Evolutionary conservation across 2,888 invertebrate species (phyloP), one percentile per base, ranked within the genome.

Genomic region (Pardosa pseudoannulata): DNA sequence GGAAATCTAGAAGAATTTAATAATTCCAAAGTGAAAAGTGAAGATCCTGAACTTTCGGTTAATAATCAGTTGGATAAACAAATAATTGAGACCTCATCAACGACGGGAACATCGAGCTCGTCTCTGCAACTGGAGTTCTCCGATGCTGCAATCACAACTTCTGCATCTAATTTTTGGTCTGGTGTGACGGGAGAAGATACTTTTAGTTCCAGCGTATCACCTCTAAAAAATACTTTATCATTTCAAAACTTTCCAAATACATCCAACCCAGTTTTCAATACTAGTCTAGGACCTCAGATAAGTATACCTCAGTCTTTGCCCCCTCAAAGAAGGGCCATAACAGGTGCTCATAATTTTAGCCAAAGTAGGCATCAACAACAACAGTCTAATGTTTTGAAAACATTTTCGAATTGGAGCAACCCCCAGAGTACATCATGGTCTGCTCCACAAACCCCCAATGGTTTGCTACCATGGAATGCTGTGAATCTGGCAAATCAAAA

Each of bases 241-340:
- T 91, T 91, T 89, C 91, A 91, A 89, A 91, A 91, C 88, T 91
- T 91, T 89, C 80, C 88, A 11, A 78, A 82, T 36, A 31, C 68
- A 36, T 74, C 87, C 27, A 88, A 86, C 39, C 80, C 75, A 32
- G 74, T 88, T 72, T 88, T 85, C 70, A 88, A 79, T 39, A 72
- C 88, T 46, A 85, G 81, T 72, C 50, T 88, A 70, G 80, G 88
- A 36, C 71, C 79, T 71, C 88, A 88, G 32, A 88, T 91, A 82
- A 90, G 88, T 75, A 89, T 88, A 68, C 79, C 85, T 68, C 88
- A 85, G 64, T 79, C 80, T 71, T 78, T 81, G 41, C 85, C 78
- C 36, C 76, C 78, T 56, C 88, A 88, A 67, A 81, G 88, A 75
- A 88, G 89, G 76, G 89, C 88, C 23, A 88, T 89, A n/a, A 88